Evolutionary conservation across 2,888 invertebrate genomes (phyloP).

Genomic region (Ophion ellenae): DNA sequence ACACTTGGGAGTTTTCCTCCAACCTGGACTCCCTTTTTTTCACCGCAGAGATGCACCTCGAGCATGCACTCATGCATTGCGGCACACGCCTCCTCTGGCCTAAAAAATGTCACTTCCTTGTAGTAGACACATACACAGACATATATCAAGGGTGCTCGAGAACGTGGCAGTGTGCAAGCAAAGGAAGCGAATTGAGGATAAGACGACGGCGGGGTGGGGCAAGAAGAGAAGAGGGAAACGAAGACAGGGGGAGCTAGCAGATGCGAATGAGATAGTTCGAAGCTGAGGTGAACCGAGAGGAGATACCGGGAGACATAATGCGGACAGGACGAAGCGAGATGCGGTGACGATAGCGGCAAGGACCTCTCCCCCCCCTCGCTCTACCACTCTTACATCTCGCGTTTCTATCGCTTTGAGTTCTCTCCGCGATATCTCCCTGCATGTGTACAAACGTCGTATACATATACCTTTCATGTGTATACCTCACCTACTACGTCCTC

Average conservation of each 20-base stretch:
- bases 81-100: slow-evolving; percentile 42
- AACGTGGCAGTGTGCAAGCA: slow-evolving; percentile 20
- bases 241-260: slow-evolving; percentile 59
- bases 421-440: slow-evolving; percentile 44
- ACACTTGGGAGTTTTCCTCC: slow-evolving; percentile 3
- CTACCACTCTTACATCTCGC: slow-evolving; percentile 57
- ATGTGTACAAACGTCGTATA: slow-evolving; percentile 38
- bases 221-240: slow-evolving; percentile 17
- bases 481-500: slow-evolving; percentile 45
- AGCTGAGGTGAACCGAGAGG: slow-evolving; percentile 66
- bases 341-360: slow-evolving; percentile 69
- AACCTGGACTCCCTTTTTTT: background rate
- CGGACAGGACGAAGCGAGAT: slow-evolving; percentile 73
- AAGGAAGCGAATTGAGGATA: slow-evolving; percentile 50
- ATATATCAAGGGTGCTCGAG: slow-evolving; percentile 7
- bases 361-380: slow-evolving; percentile 45
- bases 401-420: slow-evolving; percentile 62
- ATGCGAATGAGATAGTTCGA: slow-evolving; percentile 70
- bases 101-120: slow-evolving; percentile 18
- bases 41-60: background rate
- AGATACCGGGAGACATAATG: slow-evolving; percentile 71
- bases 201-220: slow-evolving; percentile 23
- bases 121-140: slow-evolving; percentile 3
- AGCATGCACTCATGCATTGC: slow-evolving; percentile 9
- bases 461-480: slow-evolving; percentile 11